A percentile compares a stretch with the other conserved stretches of the same genome.
Evolutionary conservation across 2,888 invertebrate species (phyloP).

Genomic region (Halocaridina rubra): DNA sequence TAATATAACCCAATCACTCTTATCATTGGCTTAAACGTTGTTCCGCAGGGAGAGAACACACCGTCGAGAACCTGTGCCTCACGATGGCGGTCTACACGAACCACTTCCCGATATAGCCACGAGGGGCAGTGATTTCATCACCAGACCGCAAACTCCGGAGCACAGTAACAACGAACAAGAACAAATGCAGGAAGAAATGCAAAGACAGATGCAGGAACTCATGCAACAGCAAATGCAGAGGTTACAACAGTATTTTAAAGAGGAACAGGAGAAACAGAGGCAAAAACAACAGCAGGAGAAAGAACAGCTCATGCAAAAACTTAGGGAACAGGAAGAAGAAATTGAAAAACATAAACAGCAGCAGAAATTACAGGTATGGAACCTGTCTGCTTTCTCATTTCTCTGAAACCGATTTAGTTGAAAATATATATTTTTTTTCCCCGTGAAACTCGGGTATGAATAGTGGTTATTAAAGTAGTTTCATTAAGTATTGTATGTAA

Average conservation of each 20-base stretch:
- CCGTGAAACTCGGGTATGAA: neutral
- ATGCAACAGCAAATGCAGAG: slow-evolving; percentile 39
- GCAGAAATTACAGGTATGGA: neutral
- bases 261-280: slow-evolving; percentile 30
- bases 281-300: neutral
- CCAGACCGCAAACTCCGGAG: neutral
- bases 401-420: too few species aligned
- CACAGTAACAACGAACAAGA: neutral
- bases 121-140: neutral
- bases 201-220: slow-evolving; percentile 16
- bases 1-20: too few species aligned
- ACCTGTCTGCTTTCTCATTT: neutral
- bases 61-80: neutral
- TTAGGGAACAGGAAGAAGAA: neutral
- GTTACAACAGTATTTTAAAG: slow-evolving; percentile 9
- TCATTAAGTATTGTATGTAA: too few species aligned
- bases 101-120: neutral
- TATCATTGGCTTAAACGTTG: too few species aligned
- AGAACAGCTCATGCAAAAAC: neutral
- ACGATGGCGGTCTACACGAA: neutral
- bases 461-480: too few species aligned
- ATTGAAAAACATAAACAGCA: neutral
- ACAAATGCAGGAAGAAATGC: slow-evolving; percentile 5
- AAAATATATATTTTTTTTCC: neutral
- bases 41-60: too few species aligned